Evolutionary conservation across 2,113 vertebrate species (phyloP).

Genomic region (Collichthys lucidus): DNA sequence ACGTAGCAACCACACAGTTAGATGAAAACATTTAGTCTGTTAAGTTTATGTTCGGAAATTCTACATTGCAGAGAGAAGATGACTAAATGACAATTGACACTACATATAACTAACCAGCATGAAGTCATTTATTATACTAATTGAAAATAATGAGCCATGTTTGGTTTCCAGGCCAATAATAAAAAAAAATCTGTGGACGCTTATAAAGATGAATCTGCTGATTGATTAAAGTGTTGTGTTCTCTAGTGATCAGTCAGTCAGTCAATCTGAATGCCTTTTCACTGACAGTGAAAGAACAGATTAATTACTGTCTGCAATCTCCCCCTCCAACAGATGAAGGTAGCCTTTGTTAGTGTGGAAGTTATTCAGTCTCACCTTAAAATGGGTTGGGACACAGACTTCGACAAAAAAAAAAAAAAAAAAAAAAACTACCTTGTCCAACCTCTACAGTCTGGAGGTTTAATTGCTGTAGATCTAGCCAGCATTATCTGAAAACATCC

Average conservation of each 20-base stretch:
- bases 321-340: neutral
- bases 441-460: neutral
- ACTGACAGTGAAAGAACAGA: slow-evolving; percentile 11
- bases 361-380: neutral
- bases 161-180: neutral
- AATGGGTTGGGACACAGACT: slow-evolving; percentile 1
- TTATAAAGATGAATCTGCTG: neutral
- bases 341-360: slow-evolving; percentile 12
- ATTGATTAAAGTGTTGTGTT: neutral
- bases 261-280: slow-evolving; percentile 10
- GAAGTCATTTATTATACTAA: neutral
- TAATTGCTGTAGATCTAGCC: neutral
- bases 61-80: neutral
- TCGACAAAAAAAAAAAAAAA: neutral
- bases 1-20: slow-evolving; percentile 15
- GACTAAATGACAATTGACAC: neutral
- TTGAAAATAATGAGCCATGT: neutral
- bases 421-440: neutral
- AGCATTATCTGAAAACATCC: neutral
- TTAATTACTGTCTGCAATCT: neutral
- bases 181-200: neutral
- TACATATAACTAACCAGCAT: neutral
- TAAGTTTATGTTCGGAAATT: neutral
- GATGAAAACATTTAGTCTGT: slow-evolving; percentile 13
- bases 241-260: slow-evolving; percentile 1